phyloP scores from a whole-genome alignment of 2,113 vertebrate species.

The Gavialis gangeticus region DNA sequence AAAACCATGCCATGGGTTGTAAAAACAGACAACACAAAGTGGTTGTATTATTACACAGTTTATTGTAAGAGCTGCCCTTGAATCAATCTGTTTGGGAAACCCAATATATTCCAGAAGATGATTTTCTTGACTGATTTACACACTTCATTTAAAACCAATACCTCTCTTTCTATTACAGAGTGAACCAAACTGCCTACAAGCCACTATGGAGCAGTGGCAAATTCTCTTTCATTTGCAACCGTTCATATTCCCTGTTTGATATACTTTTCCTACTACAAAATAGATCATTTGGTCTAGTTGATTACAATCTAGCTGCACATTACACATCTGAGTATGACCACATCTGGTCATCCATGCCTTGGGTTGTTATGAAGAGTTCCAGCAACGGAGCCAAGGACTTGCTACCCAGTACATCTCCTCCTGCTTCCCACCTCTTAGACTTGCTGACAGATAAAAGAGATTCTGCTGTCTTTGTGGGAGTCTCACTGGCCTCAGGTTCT shows the following conservation, averaged over 20 bases:
- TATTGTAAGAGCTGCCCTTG: neutral
- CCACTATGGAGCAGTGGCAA: neutral
- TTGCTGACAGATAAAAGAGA: slow-evolving; percentile 58
- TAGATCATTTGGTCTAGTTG: neutral
- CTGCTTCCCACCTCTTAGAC: slow-evolving; percentile 44
- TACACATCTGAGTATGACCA: slow-evolving; percentile 1
- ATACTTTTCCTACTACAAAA: neutral
- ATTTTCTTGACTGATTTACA: neutral
- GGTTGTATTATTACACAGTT: slow-evolving; percentile 12
- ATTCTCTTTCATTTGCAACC: neutral
- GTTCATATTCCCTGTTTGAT: neutral
- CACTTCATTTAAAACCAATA: neutral
- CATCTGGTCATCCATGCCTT: neutral
- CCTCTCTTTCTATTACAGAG: neutral
- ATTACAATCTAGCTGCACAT: neutral
- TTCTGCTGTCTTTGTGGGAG: slow-evolving; percentile 9
- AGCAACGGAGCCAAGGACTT: slow-evolving; percentile 50
- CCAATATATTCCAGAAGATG: neutral
- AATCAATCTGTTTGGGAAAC: slow-evolving; percentile 1
- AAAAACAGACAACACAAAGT: neutral
- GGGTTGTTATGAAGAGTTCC: slow-evolving; percentile 28
- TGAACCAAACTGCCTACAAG: neutral
- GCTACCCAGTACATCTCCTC: slow-evolving; percentile 23
- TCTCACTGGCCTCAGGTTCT: slow-evolving; percentile 27
- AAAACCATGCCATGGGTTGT: neutral